phyloP scores from a whole-genome alignment of 2,113 vertebrate genomes.

The Boleophthalmus pectinirostris region DNA sequence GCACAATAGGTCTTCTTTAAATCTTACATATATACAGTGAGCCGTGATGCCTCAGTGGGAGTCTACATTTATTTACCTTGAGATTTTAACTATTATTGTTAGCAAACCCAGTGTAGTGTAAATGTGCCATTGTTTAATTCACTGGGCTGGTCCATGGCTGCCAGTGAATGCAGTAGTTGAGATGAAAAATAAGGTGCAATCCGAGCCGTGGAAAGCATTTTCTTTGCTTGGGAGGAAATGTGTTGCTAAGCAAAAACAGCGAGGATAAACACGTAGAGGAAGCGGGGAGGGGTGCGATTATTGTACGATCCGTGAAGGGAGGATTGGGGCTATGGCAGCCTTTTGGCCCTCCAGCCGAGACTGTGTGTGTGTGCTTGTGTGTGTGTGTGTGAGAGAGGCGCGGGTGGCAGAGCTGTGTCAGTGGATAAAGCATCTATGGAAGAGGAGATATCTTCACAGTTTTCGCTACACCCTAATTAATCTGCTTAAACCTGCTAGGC shows the following conservation, averaged over 20 bases:
- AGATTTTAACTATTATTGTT: neutral
- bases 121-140: conserved; percentile 4
- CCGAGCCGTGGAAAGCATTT: conserved; percentile 39
- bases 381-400: conserved; percentile 33
- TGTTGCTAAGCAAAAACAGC: conserved; percentile 51
- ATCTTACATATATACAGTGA: neutral
- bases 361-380: conserved; percentile 6
- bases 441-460: conserved; percentile 66
- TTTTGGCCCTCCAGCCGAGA: conserved; percentile 61
- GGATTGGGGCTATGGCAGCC: conserved; percentile 57
- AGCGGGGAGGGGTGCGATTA: conserved; percentile 49
- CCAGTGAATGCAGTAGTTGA: neutral
- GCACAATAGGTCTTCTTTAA: too few species aligned
- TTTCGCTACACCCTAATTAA: conserved; percentile 75
- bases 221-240: conserved; percentile 52
- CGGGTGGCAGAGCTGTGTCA: conserved; percentile 66
- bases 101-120: neutral
- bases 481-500: conserved; percentile 72
- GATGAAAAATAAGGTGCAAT: conserved; percentile 40
- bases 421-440: conserved; percentile 67
- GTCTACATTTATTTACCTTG: neutral
- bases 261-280: conserved; percentile 50
- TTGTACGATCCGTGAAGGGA: conserved; percentile 43
- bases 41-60: neutral
- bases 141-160: neutral